These are phyloP conservation scores for Zapus hudsonius DNA, from an alignment of 2,113 vertebrate genomes.

Conservation along the genomic window DNA sequence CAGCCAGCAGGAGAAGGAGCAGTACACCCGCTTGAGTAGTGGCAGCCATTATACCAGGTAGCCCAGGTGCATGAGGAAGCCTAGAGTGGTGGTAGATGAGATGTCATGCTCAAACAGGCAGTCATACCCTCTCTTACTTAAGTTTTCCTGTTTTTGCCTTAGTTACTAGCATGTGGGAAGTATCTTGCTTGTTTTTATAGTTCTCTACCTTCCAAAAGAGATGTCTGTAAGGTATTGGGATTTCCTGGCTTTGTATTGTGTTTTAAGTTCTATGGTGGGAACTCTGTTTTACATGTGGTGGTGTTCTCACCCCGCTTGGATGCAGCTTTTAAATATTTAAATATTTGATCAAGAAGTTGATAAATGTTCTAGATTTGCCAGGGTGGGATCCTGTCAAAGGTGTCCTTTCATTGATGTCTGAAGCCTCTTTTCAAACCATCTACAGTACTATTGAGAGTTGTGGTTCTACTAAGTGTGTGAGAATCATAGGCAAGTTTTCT, in stretches of 20 bases:
- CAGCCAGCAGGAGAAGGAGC: constrained; percentile 86
- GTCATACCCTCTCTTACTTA: neutral
- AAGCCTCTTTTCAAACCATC: constrained; percentile 20
- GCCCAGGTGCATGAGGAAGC: neutral
- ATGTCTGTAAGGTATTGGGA: neutral
- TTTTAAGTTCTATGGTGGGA: constrained; percentile 22
- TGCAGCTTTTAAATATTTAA: neutral
- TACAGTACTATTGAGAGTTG: neutral
- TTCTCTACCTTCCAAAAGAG: constrained; percentile 25
- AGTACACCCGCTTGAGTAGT: constrained; percentile 84
- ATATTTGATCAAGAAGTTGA: constrained; percentile 18
- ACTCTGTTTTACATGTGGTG: neutral
- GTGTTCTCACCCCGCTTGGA: neutral
- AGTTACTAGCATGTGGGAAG: neutral
- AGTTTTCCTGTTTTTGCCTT: neutral
- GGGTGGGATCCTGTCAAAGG: neutral
- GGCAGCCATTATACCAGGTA: constrained; percentile 87
- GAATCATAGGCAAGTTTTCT: constrained; percentile 20
- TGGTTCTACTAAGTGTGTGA: neutral
- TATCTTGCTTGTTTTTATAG: constrained; percentile 28
- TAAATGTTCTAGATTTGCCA: constrained; percentile 28
- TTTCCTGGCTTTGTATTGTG: constrained; percentile 28
- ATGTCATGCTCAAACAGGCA: neutral
- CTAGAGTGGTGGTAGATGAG: neutral
- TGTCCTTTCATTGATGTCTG: neutral